Base-by-base conservation (phyloP, 2,888 invertebrate genomes). In the Tenthredo scrophulariae region DNA sequence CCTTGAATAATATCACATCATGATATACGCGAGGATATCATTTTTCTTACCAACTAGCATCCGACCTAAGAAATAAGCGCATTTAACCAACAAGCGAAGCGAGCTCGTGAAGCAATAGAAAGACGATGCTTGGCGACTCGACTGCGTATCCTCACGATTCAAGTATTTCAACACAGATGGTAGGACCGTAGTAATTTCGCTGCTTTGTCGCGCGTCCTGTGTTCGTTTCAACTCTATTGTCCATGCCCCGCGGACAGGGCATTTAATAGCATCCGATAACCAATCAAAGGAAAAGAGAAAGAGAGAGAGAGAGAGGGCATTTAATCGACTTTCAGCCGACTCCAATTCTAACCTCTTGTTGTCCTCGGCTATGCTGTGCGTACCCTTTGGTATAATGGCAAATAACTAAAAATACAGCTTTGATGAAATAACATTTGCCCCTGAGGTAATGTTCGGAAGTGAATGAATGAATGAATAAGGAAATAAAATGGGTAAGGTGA, bases 401-500 rank as follows among this genome's bases (percentile, higher is more conserved):
- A 62, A 62, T 62, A 62, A 26, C 26, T 26, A 22, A 3, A 22
- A 26, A 10, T 62, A 26, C 13, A 22, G 26, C 22, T 62, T 62
- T 2, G 13, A 67, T 33, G 33, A 67, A 67, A 67, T 33, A 33
- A 67, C 15, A 13, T 29, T 37, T 9, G 37, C 18, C 18, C 7
- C 43, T 40, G 10, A 22, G 5, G 70, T 26, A 6, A 43, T 22
- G 7, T 37, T 33, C 9, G 15, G 18, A n/a, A 70, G 37, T 43
- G 22, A 43, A 7, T 74, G 0, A 18, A 67, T 74, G 13, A 43
- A 22, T 74, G n/a, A 43, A 43, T 22, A 43, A 43, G 22, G 9
- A 74, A 86, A 85, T 85, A 91, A 85, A 91, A 97, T 97, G 97
- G 97, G 97, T 89, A 95, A 95, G 93, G 94, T 95, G 89, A 94